Conservation (phyloP, 1,140 invertebrate species). For the Cylas formicarius region DNA sequence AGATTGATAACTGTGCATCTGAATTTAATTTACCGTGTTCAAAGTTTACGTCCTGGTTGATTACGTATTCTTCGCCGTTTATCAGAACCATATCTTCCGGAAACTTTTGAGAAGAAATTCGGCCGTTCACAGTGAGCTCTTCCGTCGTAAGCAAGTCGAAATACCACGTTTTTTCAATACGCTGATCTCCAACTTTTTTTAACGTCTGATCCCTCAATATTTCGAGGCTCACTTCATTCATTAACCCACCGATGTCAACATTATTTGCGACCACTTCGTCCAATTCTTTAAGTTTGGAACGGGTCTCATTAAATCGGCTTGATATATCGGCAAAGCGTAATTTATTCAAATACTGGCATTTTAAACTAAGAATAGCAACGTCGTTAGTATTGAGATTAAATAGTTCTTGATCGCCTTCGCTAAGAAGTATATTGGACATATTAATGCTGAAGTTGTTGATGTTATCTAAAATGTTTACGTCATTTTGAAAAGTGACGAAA, state of each 20-base stretch:
- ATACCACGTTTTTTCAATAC: constrained; percentile 23
- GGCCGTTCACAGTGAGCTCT: constrained; percentile 17
- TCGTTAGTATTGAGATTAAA: not conserved
- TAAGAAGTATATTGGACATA: constrained; percentile 25
- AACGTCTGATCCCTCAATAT: constrained; percentile 34
- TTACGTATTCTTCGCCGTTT: constrained; percentile 33
- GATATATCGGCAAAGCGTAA: not conserved
- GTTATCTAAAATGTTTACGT: constrained; percentile 18
- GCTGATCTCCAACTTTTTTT: constrained; percentile 28
- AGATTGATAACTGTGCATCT: not conserved
- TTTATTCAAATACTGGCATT: constrained; percentile 1
- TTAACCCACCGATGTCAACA: constrained; percentile 30
- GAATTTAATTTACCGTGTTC: constrained; percentile 28
- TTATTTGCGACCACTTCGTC: constrained; percentile 27
- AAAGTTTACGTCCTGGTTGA: constrained; percentile 43
- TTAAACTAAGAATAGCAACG: not conserved
- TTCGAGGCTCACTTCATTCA: constrained; percentile 36
- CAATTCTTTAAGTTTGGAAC: constrained; percentile 1
- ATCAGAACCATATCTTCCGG: constrained; percentile 32
- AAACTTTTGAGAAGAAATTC: constrained; percentile 19
- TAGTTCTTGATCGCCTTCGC: constrained; percentile 29
- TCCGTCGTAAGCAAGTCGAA: constrained; percentile 26
- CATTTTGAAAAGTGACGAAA: constrained; percentile 19
- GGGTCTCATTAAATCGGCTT: not conserved
- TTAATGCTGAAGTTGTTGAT: constrained; percentile 27